Evolutionary conservation across 92 coral and sea anemone species (phyloP).

Genomic region (Porites evermanni): DNA sequence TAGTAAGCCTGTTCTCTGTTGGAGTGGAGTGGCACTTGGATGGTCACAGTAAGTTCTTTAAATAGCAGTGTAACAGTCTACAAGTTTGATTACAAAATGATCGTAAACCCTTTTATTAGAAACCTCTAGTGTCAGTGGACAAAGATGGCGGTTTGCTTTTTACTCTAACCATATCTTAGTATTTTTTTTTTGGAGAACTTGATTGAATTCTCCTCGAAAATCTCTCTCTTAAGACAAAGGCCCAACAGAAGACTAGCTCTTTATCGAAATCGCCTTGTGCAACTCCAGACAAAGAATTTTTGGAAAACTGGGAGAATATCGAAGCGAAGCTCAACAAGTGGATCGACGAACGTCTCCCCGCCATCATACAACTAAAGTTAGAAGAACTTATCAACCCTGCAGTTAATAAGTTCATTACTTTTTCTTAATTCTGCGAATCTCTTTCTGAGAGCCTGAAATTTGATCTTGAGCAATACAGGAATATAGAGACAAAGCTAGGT

Average conservation of each 20-base stretch:
- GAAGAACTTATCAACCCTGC: background rate
- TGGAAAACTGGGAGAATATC: background rate
- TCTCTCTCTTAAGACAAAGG: background rate
- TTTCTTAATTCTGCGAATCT: background rate
- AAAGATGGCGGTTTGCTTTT: no score
- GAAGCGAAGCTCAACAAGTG: background rate
- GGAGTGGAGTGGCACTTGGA: constrained; percentile 98
- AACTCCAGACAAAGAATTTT: background rate
- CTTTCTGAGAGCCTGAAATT: background rate
- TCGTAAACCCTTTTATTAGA: background rate
- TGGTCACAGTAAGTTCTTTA: constrained; percentile 84
- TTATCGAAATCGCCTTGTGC: background rate
- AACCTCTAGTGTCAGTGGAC: no score
- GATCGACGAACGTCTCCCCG: background rate
- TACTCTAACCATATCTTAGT: no score
- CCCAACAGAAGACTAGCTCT: background rate
- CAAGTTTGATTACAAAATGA: no score
- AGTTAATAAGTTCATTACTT: background rate
- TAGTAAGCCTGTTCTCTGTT: constrained; percentile 92
- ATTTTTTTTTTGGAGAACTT: background rate
- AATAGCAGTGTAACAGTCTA: background rate
- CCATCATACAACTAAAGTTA: background rate
- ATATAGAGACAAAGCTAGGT: no score
- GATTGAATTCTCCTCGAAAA: no score
- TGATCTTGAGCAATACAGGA: background rate